A percentile compares a stretch with the other conserved stretches of the same genome.
These are phyloP conservation scores for Diaphora mendica DNA, from an alignment of 2,888 invertebrate species.

Conservation along the genomic window DNA sequence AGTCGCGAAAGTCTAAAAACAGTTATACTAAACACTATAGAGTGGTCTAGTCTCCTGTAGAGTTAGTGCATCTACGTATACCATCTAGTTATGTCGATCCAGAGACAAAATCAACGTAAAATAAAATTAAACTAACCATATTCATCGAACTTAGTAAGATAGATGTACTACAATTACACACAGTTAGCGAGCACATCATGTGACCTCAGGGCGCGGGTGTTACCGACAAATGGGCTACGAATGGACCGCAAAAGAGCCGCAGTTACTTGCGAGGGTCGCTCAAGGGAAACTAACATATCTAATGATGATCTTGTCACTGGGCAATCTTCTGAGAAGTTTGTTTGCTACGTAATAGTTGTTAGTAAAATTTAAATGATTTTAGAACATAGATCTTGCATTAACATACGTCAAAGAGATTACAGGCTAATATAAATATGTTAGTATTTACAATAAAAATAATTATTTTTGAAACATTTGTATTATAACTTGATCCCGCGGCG, in stretches of 20 bases:
- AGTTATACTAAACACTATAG: too few species aligned
- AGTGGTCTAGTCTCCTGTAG: too few species aligned
- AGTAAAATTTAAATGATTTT: background rate
- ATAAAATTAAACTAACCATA: too few species aligned
- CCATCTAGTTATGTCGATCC: too few species aligned
- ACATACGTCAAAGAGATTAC: too few species aligned
- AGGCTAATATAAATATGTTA: background rate
- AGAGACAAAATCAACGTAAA: too few species aligned
- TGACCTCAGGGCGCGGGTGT: conserved; percentile 38
- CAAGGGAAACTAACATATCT: conserved; percentile 10
- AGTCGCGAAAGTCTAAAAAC: too few species aligned
- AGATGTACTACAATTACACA: conserved; percentile 2
- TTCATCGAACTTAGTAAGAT: background rate
- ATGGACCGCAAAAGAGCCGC: conserved; percentile 45
- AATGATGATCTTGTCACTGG: background rate
- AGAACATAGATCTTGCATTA: too few species aligned
- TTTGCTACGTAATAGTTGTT: background rate
- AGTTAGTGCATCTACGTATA: too few species aligned
- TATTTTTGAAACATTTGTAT: too few species aligned
- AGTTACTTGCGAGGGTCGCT: conserved; percentile 31
- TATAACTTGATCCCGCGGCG: too few species aligned
- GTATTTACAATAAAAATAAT: background rate
- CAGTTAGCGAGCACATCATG: conserved; percentile 32
- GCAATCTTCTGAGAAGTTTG: background rate
- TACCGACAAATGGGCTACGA: conserved; percentile 25